Conservation (phyloP, 2,888 invertebrate species). For the Lepidonotus clava region DNA sequence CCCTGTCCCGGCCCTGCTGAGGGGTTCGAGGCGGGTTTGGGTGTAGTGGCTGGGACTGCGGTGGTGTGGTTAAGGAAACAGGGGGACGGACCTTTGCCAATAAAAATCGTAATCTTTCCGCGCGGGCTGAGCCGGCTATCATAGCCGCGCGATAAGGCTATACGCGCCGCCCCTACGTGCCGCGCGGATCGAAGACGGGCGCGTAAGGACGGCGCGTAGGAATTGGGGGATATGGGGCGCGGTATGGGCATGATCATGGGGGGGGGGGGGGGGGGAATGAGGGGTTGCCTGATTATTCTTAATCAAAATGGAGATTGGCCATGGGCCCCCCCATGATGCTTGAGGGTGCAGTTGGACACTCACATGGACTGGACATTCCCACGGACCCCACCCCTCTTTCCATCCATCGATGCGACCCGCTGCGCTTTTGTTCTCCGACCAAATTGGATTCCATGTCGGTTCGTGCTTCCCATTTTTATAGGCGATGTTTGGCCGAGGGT, state of each 20-base stretch:
- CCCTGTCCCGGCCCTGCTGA: not conserved
- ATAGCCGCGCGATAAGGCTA: not conserved
- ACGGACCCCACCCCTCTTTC: not conserved
- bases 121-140: not conserved
- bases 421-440: not conserved
- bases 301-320: slow-evolving; percentile 23
- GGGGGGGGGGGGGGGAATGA: too few relatives aligned
- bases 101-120: slow-evolving; percentile 23
- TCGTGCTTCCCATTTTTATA: not conserved
- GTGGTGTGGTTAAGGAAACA: too few relatives aligned
- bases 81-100: not conserved
- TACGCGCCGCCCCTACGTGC: slow-evolving; percentile 14
- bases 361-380: too few relatives aligned
- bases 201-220: not conserved
- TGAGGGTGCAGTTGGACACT: too few relatives aligned
- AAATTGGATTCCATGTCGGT: not conserved
- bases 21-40: not conserved
- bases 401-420: not conserved
- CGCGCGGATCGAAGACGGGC: not conserved
- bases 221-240: too few relatives aligned
- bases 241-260: too few relatives aligned
- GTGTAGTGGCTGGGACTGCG: too few relatives aligned
- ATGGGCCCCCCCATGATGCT: not conserved
- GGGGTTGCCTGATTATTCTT: slow-evolving; percentile 18
- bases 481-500: not conserved